These are phyloP conservation scores for Mionectes macconnelli DNA, from an alignment of 2,113 vertebrate species.

Conservation along the genomic window DNA sequence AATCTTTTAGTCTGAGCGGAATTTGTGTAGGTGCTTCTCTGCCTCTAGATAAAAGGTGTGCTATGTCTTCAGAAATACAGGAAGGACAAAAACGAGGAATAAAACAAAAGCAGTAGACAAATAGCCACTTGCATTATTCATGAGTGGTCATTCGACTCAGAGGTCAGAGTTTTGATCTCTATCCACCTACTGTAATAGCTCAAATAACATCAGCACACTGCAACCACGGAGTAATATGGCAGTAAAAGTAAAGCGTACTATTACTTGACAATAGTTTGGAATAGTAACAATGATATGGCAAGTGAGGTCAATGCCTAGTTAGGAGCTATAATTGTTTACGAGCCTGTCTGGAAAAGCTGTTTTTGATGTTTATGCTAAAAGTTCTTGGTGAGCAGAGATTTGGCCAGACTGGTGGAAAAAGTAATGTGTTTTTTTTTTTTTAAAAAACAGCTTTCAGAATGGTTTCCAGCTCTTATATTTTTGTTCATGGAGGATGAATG, in stretches of 20 bases:
- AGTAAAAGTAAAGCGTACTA: neutral
- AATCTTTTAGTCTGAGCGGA: neutral
- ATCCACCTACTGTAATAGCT: neutral
- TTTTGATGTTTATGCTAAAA: neutral
- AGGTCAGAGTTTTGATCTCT: neutral
- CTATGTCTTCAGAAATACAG: neutral
- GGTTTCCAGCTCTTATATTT: neutral
- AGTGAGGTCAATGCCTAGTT: slow-evolving; percentile 1
- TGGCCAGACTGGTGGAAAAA: slow-evolving; percentile 32
- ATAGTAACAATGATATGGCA: neutral
- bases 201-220: neutral
- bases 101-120: neutral
- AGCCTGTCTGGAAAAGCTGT: neutral
- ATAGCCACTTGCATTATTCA: neutral
- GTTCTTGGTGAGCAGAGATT: neutral
- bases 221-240: neutral
- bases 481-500: neutral
- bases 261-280: neutral
- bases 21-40: neutral
- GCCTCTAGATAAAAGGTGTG: neutral
- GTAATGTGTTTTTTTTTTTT: neutral
- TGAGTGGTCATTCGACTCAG: neutral
- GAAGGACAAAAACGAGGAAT: neutral
- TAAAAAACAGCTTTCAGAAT: neutral
- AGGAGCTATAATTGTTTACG: neutral